Evolutionary conservation across 2,113 vertebrate species (phyloP), one percentile per base, ranked within the genome.

Genomic region (Cryptoleucopteryx plumbea): DNA sequence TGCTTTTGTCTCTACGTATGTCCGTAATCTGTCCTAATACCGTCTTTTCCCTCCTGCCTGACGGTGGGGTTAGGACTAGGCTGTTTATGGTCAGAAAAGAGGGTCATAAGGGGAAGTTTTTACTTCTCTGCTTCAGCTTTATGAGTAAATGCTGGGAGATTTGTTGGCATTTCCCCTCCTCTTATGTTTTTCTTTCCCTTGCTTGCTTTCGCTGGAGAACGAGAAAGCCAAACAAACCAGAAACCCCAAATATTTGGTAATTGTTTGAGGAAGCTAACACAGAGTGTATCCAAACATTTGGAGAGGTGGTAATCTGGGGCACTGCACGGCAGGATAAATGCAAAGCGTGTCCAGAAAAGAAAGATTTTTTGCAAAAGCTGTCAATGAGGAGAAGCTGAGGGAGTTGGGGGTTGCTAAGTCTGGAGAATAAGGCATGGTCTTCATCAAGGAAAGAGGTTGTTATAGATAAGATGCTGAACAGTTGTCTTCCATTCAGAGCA

Each of bases 181-280:
- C 15, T 85, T 47, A 6, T 79, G 43, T 72, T 90, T 93, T 84
- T 31, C 72, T 89, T 79, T 77, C 42, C 52, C 40, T 11, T 66
- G 42, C 48, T 93, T 80, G 5, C 71, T 90, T 83, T 66, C 7
- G 4, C 50, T 47, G 56, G 68, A 91, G 73, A 32, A 67, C 22
- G 40, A 78, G 89, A 67, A 91, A 93, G 42, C 36, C 85, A 87
- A 92, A 91, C 65, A 68, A 85, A 87, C 15, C 62, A 61, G 48
- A 85, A 85, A 68, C 77, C 62, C 74, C 70, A 79, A 63, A 85
- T 93, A 68, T 72, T 93, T 90, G 78, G 77, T 19, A 31, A 15
- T 23, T 53, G 45, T 85, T 86, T 50, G 74, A 82, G 78, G 89
- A 89, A 79, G 79, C 65, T 77, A 29, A 55, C 42, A 25, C 14